Evolutionary conservation across 2,888 invertebrate species (phyloP), one percentile per base, ranked within the genome.

Genomic region (Mythimna ferrago): DNA sequence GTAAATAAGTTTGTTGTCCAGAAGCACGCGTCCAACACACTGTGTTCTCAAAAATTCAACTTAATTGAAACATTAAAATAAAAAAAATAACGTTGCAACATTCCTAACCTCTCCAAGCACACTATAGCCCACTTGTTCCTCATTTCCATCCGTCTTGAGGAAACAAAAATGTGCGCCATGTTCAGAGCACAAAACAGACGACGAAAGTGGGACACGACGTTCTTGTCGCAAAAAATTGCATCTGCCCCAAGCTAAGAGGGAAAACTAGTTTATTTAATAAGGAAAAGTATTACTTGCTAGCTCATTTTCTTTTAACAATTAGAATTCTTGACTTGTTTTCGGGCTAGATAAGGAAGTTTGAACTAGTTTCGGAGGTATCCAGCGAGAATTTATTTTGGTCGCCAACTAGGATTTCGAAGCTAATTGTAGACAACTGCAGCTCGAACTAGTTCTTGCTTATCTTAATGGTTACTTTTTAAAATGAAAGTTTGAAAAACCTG

Each of bases 221-320:
- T 80, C 78, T 73, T 76, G 81, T 76, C 82, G 76, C 71, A 75
- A 81, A 85, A 83, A 85, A 78, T 85, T 83, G 76, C 81, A 83
- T 83, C 78, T 70, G 76, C 64, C 71, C 53, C 62, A 62, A 75
- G 61, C 66, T 70, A 71, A 85, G 67, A 79, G 67, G n/a, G 6
- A 38, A 61, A 71, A 78, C 76, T 73, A 81, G 78, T 72, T 81
- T 81, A 81, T 67, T 81, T 73, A 85, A 76, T 83, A 85, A 75
- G 35, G 41, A 61, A 73, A 73, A 73, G 71, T 78, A 83, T 66
- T 68, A 64, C 71, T 51, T 62, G 64, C 64, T 63, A 60, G 67
- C 69, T 57, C 54, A 73, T 75, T 77, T 74, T 75, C 41, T 75
- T 65, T 77, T 79, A 57, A 70, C 71, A 84, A 68, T 73, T 76